Evolutionary conservation across 2,113 vertebrate species (phyloP).

Genomic region (Hydrochoerus hydrochaeris): DNA sequence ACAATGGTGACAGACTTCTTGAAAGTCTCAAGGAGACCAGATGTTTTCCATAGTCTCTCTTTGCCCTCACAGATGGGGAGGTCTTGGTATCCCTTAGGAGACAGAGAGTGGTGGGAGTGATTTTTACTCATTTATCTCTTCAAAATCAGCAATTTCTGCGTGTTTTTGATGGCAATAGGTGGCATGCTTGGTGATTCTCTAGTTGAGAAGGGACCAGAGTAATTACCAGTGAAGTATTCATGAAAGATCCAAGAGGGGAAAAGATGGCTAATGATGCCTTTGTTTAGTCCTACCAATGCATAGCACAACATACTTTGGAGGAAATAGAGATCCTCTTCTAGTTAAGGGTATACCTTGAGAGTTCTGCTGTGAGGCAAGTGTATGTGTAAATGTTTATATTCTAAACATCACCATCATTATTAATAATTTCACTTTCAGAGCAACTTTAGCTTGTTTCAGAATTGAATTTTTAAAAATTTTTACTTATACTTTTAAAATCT

Average conservation of each 20-base stretch:
- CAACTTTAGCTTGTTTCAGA: not conserved
- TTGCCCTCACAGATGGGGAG: not conserved
- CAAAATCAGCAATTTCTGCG: constrained; percentile 54
- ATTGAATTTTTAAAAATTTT: not conserved
- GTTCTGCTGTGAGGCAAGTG: not conserved
- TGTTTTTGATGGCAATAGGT: constrained; percentile 66
- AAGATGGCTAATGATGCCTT: constrained; percentile 55
- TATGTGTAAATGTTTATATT: not conserved
- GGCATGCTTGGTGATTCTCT: constrained; percentile 75
- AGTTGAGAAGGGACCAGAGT: constrained; percentile 54
- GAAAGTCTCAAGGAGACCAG: not conserved
- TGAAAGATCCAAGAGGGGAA: constrained; percentile 34
- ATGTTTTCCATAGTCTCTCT: not conserved
- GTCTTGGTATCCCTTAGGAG: not conserved
- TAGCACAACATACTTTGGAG: not conserved
- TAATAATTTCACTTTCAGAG: constrained; percentile 34
- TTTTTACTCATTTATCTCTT: constrained; percentile 71
- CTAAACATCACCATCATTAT: not conserved
- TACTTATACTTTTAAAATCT: not conserved
- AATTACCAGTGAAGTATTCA: constrained; percentile 69
- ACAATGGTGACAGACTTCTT: not conserved
- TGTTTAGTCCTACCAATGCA: not conserved
- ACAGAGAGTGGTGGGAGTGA: not conserved
- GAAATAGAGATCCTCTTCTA: not conserved
- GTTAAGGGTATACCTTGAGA: not conserved